phyloP scores from a whole-genome alignment of 1,140 invertebrate species.

The Coboldia fuscipes region DNA sequence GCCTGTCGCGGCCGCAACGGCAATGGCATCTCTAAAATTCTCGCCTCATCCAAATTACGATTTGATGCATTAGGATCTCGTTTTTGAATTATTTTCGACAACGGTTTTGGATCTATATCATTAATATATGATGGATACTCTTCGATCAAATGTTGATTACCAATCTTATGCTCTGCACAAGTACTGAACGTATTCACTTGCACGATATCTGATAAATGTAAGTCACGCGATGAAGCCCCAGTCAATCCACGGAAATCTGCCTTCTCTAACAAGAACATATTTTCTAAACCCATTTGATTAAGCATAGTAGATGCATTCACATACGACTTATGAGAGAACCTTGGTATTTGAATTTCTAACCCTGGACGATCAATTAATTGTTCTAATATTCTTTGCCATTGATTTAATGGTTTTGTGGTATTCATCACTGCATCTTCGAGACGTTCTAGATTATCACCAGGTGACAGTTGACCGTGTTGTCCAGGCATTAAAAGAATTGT shows the following conservation, averaged over 20 bases:
- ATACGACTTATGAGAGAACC: conserved; percentile 59
- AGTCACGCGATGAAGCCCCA: conserved; percentile 41
- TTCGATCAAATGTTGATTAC: conserved; percentile 51
- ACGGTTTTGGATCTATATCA: conserved; percentile 6
- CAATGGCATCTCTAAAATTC: conserved; percentile 34
- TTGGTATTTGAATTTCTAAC: conserved; percentile 57
- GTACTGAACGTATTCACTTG: conserved; percentile 57
- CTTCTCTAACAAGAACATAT: conserved; percentile 44
- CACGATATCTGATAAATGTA: conserved; percentile 58
- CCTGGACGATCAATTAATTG: conserved; percentile 46
- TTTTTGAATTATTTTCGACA: conserved; percentile 6
- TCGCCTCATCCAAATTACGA: conserved; percentile 21
- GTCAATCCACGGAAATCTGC: conserved; percentile 63
- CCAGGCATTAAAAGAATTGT: conserved; percentile 61
- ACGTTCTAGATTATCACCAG: conserved; percentile 48
- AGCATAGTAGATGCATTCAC: conserved; percentile 55
- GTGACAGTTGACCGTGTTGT: conserved; percentile 47
- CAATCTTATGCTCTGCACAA: conserved; percentile 49
- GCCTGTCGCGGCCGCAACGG: conserved; percentile 44
- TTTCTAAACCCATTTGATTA: conserved; percentile 55
- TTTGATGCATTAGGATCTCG: conserved; percentile 3
- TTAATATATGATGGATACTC: conserved; percentile 40
- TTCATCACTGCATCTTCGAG: conserved; percentile 44
- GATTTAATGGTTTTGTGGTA: conserved; percentile 36
- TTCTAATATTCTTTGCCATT: conserved; percentile 49